Evolutionary conservation across 2,113 vertebrate species (phyloP).

Genomic region (Copsychus sechellarum): DNA sequence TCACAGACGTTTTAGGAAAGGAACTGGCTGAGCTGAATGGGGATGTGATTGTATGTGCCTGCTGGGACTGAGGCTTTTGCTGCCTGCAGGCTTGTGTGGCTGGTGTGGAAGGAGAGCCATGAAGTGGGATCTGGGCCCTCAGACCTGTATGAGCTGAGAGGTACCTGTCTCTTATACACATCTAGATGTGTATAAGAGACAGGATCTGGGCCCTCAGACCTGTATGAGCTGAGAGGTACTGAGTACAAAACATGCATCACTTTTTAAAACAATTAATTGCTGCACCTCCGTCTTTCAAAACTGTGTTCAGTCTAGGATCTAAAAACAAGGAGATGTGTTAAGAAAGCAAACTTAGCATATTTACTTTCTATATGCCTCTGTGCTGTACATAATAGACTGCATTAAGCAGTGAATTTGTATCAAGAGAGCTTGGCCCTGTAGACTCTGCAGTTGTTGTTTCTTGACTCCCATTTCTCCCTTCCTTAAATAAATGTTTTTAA

Average conservation of each 20-base stretch:
- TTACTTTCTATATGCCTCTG: neutral
- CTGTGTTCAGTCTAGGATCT: neutral
- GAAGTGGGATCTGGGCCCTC: neutral
- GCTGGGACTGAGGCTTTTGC: neutral
- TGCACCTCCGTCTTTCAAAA: neutral
- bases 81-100: neutral
- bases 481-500: constrained; percentile 12
- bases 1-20: constrained; percentile 9
- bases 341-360: neutral
- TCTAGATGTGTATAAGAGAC: too few relatives aligned
- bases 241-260: neutral
- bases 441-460: neutral
- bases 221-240: neutral
- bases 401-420: neutral
- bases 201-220: neutral
- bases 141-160: neutral
- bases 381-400: neutral
- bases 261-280: neutral
- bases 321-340: neutral
- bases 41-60: neutral
- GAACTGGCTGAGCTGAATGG: neutral
- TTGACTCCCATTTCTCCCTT: neutral
- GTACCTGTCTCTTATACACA: too few relatives aligned
- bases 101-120: neutral
- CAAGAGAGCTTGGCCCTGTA: neutral